Conservation (phyloP, 1,140 invertebrate genomes). For the Drosophila fuyamai region DNA sequence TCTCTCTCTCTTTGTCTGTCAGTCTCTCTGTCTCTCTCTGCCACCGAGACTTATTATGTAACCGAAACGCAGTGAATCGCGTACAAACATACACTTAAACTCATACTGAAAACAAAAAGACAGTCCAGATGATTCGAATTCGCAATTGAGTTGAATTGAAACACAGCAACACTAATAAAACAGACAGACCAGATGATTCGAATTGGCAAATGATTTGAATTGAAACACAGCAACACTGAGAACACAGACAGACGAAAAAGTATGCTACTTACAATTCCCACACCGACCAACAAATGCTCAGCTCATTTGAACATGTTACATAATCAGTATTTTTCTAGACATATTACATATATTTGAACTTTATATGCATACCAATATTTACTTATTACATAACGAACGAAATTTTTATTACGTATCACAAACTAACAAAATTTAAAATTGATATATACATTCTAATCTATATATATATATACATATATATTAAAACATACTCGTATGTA, state of each 20-base stretch:
- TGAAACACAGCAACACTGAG: slow-evolving; percentile 24
- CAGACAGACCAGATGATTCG: slow-evolving; percentile 14
- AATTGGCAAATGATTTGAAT: slow-evolving; percentile 26
- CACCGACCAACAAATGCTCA: slow-evolving; percentile 39
- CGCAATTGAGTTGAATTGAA: slow-evolving; percentile 12
- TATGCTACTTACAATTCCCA: slow-evolving; percentile 34
- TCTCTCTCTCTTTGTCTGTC: slow-evolving; percentile 23
- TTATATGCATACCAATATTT: slow-evolving; percentile 41
- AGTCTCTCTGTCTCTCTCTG: slow-evolving; percentile 32
- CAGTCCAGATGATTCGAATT: slow-evolving; percentile 7
- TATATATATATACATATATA: slow-evolving; percentile 29
- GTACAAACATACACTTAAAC: slow-evolving; percentile 15
- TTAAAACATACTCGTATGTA: slow-evolving; percentile 22
- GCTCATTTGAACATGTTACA: slow-evolving; percentile 44
- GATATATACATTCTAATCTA: slow-evolving; percentile 29
- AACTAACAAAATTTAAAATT: slow-evolving; percentile 33
- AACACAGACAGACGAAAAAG: slow-evolving; percentile 50
- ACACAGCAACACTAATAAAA: slow-evolving; percentile 12
- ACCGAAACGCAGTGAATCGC: slow-evolving; percentile 14
- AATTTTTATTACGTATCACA: slow-evolving; percentile 27
- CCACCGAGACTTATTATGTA: slow-evolving; percentile 25
- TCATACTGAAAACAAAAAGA: slow-evolving; percentile 8
- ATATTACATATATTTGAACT: slow-evolving; percentile 39
- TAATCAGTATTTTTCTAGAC: slow-evolving; percentile 35
- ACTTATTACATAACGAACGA: slow-evolving; percentile 35